Conservation (phyloP, 2,888 invertebrate species). For the Melinaea menophilus region DNA sequence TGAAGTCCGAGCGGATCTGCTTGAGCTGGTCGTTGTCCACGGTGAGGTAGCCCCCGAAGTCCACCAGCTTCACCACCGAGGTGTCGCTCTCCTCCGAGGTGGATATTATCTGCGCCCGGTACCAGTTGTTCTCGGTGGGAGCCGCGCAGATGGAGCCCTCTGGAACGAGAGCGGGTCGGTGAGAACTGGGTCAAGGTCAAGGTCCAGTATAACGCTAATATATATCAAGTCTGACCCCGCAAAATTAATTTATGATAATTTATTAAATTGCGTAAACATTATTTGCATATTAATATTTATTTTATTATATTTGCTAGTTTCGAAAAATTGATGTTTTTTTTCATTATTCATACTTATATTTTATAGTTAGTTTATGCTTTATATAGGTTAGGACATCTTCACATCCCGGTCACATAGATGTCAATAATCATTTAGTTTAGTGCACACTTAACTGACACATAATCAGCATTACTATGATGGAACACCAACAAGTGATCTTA, state of each 20-base stretch:
- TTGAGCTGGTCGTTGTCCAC: slow-evolving; percentile 87
- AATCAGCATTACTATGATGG: too few relatives aligned
- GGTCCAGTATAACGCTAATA: too few relatives aligned
- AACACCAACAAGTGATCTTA: too few relatives aligned
- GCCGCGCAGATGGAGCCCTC: slow-evolving; percentile 94
- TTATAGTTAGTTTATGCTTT: too few relatives aligned
- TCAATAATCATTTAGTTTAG: too few relatives aligned
- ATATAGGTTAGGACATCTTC: too few relatives aligned
- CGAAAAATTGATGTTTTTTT: not conserved
- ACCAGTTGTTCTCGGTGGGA: slow-evolving; percentile 91
- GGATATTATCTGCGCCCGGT: slow-evolving; percentile 88
- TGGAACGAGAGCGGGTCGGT: slow-evolving; percentile 51
- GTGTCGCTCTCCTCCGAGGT: slow-evolving; percentile 83
- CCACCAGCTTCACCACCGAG: slow-evolving; percentile 92
- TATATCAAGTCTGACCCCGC: too few relatives aligned
- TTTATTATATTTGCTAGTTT: not conserved
- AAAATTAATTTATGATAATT: slow-evolving; percentile 1
- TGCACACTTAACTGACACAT: too few relatives aligned
- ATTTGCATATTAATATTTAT: too few relatives aligned
- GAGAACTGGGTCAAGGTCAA: too few relatives aligned
- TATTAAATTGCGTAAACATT: not conserved
- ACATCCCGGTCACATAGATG: too few relatives aligned
- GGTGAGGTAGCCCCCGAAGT: slow-evolving; percentile 95
- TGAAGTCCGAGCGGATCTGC: slow-evolving; percentile 96
- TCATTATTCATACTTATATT: too few relatives aligned